Evolutionary conservation across 92 coral and sea anemone species (phyloP).

Genomic region (Porites divaricata): DNA sequence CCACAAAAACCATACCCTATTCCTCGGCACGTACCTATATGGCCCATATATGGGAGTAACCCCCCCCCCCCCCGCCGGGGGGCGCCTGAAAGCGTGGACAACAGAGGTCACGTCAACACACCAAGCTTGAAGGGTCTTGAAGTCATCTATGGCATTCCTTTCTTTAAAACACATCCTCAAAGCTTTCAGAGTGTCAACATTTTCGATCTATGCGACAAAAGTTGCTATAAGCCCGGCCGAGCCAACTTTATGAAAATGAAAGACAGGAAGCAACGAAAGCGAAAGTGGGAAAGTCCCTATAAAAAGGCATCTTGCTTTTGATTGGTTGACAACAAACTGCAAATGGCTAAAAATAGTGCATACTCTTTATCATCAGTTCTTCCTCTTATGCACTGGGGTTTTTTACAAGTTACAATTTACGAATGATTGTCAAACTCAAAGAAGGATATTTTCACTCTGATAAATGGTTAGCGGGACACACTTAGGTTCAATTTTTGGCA

Average conservation of each 20-base stretch:
- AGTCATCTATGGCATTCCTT: neutral
- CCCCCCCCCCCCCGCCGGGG: too few species aligned
- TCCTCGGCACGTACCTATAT: too few species aligned
- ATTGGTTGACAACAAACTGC: conserved; percentile 15
- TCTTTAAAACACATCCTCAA: neutral
- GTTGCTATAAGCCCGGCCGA: neutral
- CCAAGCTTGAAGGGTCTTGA: too few species aligned
- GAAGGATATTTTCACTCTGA: neutral
- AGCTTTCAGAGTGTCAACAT: neutral
- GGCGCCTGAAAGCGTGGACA: neutral
- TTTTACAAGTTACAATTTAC: neutral
- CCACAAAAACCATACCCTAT: too few species aligned
- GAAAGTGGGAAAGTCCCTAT: conserved; percentile 52
- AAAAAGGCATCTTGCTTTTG: neutral
- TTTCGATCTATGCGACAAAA: neutral
- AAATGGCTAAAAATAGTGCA: conserved; percentile 33
- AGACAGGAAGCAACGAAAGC: conserved; percentile 31
- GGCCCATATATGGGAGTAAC: too few species aligned
- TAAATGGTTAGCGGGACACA: conserved; percentile 16
- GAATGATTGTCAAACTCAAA: neutral
- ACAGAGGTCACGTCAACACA: too few species aligned
- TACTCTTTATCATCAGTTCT: conserved; percentile 25
- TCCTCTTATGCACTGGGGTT: neutral
- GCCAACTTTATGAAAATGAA: neutral
- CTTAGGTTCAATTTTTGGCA: conserved; percentile 7